These are phyloP conservation scores for Tetraneura akinire DNA, from an alignment of 1,140 invertebrate species.

Conservation along the genomic window DNA sequence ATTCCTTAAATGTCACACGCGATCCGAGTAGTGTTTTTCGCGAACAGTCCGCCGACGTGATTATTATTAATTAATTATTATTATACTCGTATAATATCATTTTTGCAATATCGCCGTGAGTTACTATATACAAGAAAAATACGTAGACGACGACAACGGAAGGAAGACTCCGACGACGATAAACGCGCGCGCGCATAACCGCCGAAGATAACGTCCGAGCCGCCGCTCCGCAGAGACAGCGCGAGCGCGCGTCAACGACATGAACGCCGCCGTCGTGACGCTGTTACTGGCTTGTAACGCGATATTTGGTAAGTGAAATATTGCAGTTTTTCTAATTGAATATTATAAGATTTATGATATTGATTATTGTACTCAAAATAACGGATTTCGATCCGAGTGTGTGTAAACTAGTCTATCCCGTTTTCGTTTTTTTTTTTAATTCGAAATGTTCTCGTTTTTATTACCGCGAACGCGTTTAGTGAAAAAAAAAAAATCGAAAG, in stretches of 20 bases:
- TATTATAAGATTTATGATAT: no score
- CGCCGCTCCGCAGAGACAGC: neutral
- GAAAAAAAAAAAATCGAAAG: constrained; percentile 41
- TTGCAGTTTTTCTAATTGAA: no score
- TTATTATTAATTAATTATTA: no score
- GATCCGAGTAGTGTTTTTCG: neutral
- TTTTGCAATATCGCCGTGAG: neutral
- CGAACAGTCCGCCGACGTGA: constrained; percentile 5
- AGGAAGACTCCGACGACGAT: no score
- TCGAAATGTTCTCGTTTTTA: neutral
- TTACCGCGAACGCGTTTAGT: neutral
- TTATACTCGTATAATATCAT: no score
- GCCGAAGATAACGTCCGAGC: neutral
- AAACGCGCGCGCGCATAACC: no score
- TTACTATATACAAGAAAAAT: no score
- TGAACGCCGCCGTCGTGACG: neutral
- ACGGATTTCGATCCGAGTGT: no score
- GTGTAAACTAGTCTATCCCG: neutral
- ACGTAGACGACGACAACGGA: no score
- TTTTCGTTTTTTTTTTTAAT: neutral
- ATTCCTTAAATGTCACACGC: constrained; percentile 36
- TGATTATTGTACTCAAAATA: no score
- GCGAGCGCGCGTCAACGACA: neutral
- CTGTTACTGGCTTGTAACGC: constrained; percentile 7
- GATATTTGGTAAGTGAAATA: neutral